These are phyloP conservation scores for Apodemia zela DNA, from an alignment of 2,888 invertebrate genomes.

Conservation along the genomic window DNA sequence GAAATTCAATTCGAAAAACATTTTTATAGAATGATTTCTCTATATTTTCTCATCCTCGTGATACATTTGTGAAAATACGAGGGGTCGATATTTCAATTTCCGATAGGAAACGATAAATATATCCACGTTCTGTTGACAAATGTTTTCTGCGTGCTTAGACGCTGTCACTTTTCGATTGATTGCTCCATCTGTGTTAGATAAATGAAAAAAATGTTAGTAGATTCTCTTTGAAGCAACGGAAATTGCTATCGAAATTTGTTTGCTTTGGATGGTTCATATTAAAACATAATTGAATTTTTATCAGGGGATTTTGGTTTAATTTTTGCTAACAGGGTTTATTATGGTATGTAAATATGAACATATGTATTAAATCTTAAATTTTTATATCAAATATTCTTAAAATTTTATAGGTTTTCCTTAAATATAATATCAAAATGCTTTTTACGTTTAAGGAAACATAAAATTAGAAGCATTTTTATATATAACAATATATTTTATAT, in stretches of 20 bases:
- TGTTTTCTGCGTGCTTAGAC: conserved; percentile 41
- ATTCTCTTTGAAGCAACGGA: conserved; percentile 26
- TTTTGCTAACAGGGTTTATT: neutral
- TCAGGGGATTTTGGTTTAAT: neutral
- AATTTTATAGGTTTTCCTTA: no score
- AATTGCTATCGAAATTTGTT: conserved; percentile 20
- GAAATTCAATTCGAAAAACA: neutral
- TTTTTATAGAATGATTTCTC: neutral
- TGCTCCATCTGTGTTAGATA: conserved; percentile 45
- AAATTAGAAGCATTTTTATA: no score
- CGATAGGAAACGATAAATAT: conserved; percentile 60
- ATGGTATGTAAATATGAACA: no score
- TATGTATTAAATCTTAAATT: no score
- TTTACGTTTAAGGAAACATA: no score
- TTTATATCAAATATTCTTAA: no score
- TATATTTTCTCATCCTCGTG: neutral
- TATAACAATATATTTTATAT: no score
- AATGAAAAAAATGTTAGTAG: conserved; percentile 40
- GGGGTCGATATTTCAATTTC: conserved; percentile 58
- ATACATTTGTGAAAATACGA: conserved; percentile 5
- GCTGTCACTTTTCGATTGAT: conserved; percentile 50
- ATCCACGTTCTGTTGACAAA: conserved; percentile 51
- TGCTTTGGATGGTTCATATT: conserved; percentile 7
- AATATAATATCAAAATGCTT: no score
- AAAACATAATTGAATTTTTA: conserved; percentile 13